These are phyloP conservation scores for Habrosyne pyritoides DNA, from an alignment of 2,888 invertebrate genomes.

Conservation along the genomic window DNA sequence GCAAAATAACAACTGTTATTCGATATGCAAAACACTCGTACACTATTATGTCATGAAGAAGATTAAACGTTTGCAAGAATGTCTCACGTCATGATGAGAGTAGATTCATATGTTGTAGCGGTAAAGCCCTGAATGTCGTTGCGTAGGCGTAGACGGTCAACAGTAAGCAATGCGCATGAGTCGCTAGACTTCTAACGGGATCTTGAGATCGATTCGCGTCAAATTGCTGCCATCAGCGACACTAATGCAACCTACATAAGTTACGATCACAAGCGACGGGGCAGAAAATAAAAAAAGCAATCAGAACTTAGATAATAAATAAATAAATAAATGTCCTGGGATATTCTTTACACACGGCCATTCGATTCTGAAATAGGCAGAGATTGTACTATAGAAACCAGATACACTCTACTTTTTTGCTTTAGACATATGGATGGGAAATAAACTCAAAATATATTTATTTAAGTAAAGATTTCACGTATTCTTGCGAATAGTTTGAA, in stretches of 20 bases:
- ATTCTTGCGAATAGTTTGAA: neutral
- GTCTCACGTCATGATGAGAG: neutral
- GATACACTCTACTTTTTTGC: no score
- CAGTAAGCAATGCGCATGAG: slow-evolving; percentile 16
- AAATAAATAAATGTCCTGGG: no score
- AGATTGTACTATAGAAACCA: no score
- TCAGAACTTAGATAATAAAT: neutral
- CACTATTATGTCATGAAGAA: neutral
- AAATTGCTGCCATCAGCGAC: slow-evolving; percentile 28
- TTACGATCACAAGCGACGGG: slow-evolving; percentile 10
- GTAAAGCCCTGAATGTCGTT: slow-evolving; percentile 19
- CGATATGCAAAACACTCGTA: neutral
- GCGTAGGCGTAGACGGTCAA: slow-evolving; percentile 9
- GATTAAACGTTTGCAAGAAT: neutral
- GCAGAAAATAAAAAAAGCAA: neutral
- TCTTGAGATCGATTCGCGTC: slow-evolving; percentile 30
- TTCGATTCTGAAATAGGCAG: no score
- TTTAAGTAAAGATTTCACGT: no score
- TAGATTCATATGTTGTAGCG: slow-evolving; percentile 15
- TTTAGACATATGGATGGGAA: no score
- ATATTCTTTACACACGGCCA: no score
- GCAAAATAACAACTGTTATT: neutral
- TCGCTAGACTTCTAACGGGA: slow-evolving; percentile 16
- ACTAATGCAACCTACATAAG: slow-evolving; percentile 26
- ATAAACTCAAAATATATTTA: no score